Percentiles rank a stretch among this genome's conserved stretches.
Conservation (phyloP, 2,113 vertebrate genomes). For the Myotis davidii region DNA sequence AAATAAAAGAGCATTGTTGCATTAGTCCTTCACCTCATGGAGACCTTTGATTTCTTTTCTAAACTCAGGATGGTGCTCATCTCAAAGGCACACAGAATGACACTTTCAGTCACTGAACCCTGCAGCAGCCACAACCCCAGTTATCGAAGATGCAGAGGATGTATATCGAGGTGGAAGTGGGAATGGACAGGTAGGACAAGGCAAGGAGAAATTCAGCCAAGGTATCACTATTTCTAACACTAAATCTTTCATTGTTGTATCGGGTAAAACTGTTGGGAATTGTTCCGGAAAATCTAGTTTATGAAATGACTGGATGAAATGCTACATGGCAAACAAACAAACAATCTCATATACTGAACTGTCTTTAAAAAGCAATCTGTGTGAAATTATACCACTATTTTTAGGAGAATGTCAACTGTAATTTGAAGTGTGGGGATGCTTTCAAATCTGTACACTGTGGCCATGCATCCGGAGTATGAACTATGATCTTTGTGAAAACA, state of each 20-base stretch:
- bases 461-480: background rate
- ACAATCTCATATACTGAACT: background rate
- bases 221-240: slow-evolving; percentile 24
- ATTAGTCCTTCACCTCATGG: fast-evolving
- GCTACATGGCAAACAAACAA: background rate
- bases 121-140: too few species aligned
- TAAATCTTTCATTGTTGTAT: slow-evolving; percentile 59
- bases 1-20: background rate
- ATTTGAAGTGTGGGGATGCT: background rate
- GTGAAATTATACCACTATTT: background rate
- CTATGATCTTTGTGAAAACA: background rate
- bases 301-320: background rate
- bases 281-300: background rate
- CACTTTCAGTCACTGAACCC: fast-evolving
- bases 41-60: background rate
- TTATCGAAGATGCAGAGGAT: background rate
- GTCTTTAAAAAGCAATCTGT: background rate
- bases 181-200: background rate
- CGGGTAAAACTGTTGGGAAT: background rate
- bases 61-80: background rate
- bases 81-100: background rate
- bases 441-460: background rate
- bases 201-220: background rate
- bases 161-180: background rate
- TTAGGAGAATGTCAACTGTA: background rate